These are phyloP conservation scores for Acrobasis repandana DNA, from an alignment of 2,888 invertebrate genomes.

Conservation along the genomic window DNA sequence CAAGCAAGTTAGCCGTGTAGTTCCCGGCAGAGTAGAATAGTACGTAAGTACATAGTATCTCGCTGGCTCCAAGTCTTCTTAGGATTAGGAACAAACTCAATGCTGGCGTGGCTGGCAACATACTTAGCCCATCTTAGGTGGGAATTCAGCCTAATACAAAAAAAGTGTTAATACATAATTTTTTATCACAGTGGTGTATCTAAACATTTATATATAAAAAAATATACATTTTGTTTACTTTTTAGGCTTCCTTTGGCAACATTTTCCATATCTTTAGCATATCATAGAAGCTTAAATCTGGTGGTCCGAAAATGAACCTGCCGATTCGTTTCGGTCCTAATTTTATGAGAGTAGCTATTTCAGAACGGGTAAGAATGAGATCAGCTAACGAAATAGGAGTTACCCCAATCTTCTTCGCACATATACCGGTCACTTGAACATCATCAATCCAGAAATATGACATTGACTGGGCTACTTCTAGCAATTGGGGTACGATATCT, in stretches of 20 bases:
- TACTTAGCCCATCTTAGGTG: no score
- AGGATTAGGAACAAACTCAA: no score
- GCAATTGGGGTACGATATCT: slow-evolving; percentile 83
- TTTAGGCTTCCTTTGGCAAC: neutral
- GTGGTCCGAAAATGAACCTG: slow-evolving; percentile 80
- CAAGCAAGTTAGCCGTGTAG: no score
- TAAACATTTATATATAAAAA: neutral
- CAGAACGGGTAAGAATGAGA: slow-evolving; percentile 56
- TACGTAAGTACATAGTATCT: no score
- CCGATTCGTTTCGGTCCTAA: slow-evolving; percentile 49
- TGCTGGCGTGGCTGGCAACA: no score
- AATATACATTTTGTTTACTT: neutral
- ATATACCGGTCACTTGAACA: slow-evolving; percentile 88
- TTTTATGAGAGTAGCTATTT: slow-evolving; percentile 47
- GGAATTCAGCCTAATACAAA: no score
- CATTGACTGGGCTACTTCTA: slow-evolving; percentile 82
- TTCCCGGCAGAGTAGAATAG: no score
- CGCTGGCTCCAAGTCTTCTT: no score
- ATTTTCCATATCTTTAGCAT: slow-evolving; percentile 77
- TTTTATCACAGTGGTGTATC: neutral
- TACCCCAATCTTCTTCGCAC: slow-evolving; percentile 82
- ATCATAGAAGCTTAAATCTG: slow-evolving; percentile 68
- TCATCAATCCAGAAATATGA: slow-evolving; percentile 94
- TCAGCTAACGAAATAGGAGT: slow-evolving; percentile 77
- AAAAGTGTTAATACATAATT: neutral